Evolutionary conservation across 1,140 invertebrate species (phyloP), one percentile per base, ranked within the genome.

Genomic region (Whitmania pigra): DNA sequence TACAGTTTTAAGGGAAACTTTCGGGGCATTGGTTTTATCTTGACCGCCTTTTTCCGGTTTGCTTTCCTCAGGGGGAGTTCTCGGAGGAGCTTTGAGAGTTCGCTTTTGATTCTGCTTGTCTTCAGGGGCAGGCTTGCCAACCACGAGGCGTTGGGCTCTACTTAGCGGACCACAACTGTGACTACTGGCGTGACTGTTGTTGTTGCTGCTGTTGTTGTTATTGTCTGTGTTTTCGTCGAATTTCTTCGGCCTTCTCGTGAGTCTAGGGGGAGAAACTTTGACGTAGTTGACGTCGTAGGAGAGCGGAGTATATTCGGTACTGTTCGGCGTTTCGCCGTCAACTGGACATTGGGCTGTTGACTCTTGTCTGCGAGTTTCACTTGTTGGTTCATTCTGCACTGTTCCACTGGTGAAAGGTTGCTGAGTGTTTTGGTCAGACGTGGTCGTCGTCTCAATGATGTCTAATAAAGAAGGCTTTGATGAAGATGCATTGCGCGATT

Each of bases 251-350:
- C 69, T 70, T 18, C 69, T 36, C 43, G 69, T 70, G 15, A 70
- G 31, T 25, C 49, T 70, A 1, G 69, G 69, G 15, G 69, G 69
- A 17, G 69, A 70, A 7, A 70, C 69, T 70, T 53, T 40, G 43
- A 70, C 69, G 69, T 70, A 70, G 29, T 70, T 70, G 69, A 70
- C 69, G 53, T 70, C 69, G 49, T 49, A 70, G 11, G 69, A 36
- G 6, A 70, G 43, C 49, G 69, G 25, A 25, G 69, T 70, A 29
- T 70, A 70, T 63, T 63, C 57, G 0, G 57, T 63, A 7, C 29
- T 63, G 20, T 63, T 63, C 22, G 57, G 22, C 2, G 57, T 63
- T 63, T 63, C 57, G 22, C 29, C 15, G 3, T 49, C 43, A 1
- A 17, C 13, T 17, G 43, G 43, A 11, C 43, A 13, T 43, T 5